A percentile compares a stretch with the other conserved stretches of the same genome.
phyloP scores from a whole-genome alignment of 2,888 invertebrate genomes.

The Vanessa cardui region DNA sequence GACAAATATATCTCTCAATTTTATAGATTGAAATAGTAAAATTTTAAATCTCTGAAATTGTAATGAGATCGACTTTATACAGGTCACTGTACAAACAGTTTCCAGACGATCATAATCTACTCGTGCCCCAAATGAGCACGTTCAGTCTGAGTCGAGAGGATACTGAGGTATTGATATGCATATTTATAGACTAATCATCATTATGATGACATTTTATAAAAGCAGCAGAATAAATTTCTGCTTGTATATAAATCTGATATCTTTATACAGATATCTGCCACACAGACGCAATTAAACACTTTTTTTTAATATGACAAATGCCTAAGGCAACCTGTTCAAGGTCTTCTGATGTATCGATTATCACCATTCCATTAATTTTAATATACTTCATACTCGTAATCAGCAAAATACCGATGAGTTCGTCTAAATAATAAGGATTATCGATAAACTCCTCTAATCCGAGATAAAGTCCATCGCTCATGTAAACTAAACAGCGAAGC shows the following conservation, averaged over 20 bases:
- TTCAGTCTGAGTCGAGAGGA: slow-evolving; percentile 7
- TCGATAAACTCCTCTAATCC: slow-evolving; percentile 22
- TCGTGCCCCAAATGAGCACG: slow-evolving; percentile 14
- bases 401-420: too few relatives aligned
- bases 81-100: neutral
- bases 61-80: neutral
- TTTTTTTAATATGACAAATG: too few relatives aligned
- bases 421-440: slow-evolving; percentile 24
- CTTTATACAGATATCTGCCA: too few relatives aligned
- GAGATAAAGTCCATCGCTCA: slow-evolving; percentile 27
- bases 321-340: too few relatives aligned
- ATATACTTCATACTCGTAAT: too few relatives aligned
- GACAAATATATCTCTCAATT: too few relatives aligned
- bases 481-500: slow-evolving; percentile 1
- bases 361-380: too few relatives aligned
- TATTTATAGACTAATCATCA: slow-evolving; percentile 6
- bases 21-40: neutral
- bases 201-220: slow-evolving; percentile 14
- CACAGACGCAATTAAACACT: too few relatives aligned
- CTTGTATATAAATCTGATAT: too few relatives aligned
- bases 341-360: too few relatives aligned
- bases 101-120: slow-evolving; percentile 18
- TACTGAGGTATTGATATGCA: slow-evolving; percentile 1
- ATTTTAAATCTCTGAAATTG: neutral
- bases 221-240: neutral